Percentiles rank a stretch among this genome's conserved stretches.
Evolutionary conservation across 1,140 invertebrate genomes (phyloP).

Genomic region (Neodiprion fabricii): DNA sequence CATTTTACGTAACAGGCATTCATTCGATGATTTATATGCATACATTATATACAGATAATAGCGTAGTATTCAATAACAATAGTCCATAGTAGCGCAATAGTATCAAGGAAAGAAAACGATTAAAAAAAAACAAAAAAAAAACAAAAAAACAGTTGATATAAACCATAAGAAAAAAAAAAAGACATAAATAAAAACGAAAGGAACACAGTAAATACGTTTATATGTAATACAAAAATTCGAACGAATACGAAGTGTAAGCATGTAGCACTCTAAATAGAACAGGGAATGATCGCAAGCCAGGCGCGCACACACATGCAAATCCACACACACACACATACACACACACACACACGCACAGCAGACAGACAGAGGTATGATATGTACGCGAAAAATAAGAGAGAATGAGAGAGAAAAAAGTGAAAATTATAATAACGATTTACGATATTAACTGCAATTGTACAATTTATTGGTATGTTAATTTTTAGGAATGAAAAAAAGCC

Average conservation of each 20-base stretch:
- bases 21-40: neutral
- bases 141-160: slow-evolving; percentile 26
- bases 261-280: too few relatives aligned
- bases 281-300: slow-evolving; percentile 16
- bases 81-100: slow-evolving; percentile 60
- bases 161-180: slow-evolving; percentile 13
- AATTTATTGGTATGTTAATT: too few relatives aligned
- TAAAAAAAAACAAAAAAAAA: slow-evolving; percentile 22
- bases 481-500: too few relatives aligned
- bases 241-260: too few relatives aligned
- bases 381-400: neutral
- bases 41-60: slow-evolving; percentile 50
- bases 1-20: too few relatives aligned
- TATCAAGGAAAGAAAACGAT: slow-evolving; percentile 41
- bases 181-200: slow-evolving; percentile 30
- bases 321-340: neutral
- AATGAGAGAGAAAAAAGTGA: slow-evolving; percentile 19
- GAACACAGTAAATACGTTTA: slow-evolving; percentile 7
- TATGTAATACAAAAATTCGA: neutral
- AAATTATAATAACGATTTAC: neutral
- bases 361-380: too few relatives aligned
- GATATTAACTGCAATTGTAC: too few relatives aligned
- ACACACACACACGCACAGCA: neutral
- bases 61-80: slow-evolving; percentile 54
- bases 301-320: slow-evolving; percentile 14